Base-by-base conservation (phyloP, 2,888 invertebrate species). In the Operophtera brumata region DNA sequence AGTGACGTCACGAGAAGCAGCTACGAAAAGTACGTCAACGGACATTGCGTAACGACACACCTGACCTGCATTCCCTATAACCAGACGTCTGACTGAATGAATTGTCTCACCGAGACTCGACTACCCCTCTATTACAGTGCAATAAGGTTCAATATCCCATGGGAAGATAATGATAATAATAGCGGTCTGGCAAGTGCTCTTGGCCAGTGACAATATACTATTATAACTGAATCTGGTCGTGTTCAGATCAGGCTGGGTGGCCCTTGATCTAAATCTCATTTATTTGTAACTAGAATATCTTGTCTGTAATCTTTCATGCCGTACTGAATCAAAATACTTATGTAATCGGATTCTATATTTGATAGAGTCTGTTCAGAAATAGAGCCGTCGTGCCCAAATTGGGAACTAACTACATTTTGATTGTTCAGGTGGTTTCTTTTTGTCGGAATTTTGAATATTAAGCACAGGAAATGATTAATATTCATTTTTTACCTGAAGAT, bases 181-280 rank as follows among this genome's bases (percentile, higher is more conserved):
- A 85, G 82, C 73, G 70, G 65, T 71, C 83, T 86, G 87, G 82
- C 87, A 86, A 72, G 75, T 72, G 74, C 67, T 78, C 71, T 86
- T 88, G 87, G 86, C 88, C 78, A 71, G 76, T 78, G 75, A 82
- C 80, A 72, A 73, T 80, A 76, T 79, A 76, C 82, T 81, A 81
- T 81, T 84, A 80, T 84, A 83, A 80, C 80, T 73, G 71, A 71
- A 83, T 80, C 80, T 73, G 71, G 72, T 71, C 76, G 66, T 70
- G 74, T 73, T 64, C 69, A 64, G 70, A 70, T 80, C 76, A 67
- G 70, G 71, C 73, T 62, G 68, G 59, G 30, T 46, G 26, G 81
- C 84, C 87, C 87, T 87, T 87, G 88, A 86, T 80, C 88, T 78
- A 77, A 77, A 78, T 84, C 69, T 69, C 71, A 70, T 67, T 61